Evolutionary conservation across 1,140 invertebrate species (phyloP).

Genomic region (Polyergus mexicanus): DNA sequence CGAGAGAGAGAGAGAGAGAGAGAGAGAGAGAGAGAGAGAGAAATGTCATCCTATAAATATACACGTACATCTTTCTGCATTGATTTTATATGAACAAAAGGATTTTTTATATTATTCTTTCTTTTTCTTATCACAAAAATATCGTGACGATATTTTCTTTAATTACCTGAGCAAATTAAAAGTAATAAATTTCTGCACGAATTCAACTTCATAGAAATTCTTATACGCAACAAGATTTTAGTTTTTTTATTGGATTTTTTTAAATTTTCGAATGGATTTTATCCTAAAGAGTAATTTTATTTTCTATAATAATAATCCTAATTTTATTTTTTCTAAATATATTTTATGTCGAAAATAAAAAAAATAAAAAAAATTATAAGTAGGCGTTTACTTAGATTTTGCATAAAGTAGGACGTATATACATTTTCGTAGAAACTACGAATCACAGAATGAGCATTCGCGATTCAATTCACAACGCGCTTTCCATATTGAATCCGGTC

Average conservation of each 20-base stretch:
- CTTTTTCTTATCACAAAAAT: too few species aligned
- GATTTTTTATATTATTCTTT: not conserved
- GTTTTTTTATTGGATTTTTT: not conserved
- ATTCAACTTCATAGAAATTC: not conserved
- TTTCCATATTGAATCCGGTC: slow-evolving; percentile 71
- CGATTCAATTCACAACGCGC: slow-evolving; percentile 19
- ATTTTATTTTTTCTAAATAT: not conserved
- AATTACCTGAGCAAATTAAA: too few species aligned
- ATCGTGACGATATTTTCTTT: too few species aligned
- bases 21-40: too few species aligned
- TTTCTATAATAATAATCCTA: not conserved
- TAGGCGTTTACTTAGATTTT: not conserved
- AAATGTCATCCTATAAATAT: not conserved
- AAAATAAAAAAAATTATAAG: not conserved
- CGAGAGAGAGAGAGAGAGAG: not conserved
- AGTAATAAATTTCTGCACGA: too few species aligned
- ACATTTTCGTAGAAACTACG: not conserved
- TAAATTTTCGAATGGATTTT: not conserved
- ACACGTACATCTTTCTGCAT: not conserved
- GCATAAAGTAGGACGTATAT: not conserved
- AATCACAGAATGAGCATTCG: slow-evolving; percentile 27
- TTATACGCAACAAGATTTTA: not conserved
- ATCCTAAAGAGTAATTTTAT: not conserved
- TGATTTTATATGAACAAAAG: not conserved
- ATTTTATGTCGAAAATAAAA: not conserved